Base-by-base conservation (phyloP, 1,140 invertebrate genomes). In the Drosophila malerkotliana region DNA sequence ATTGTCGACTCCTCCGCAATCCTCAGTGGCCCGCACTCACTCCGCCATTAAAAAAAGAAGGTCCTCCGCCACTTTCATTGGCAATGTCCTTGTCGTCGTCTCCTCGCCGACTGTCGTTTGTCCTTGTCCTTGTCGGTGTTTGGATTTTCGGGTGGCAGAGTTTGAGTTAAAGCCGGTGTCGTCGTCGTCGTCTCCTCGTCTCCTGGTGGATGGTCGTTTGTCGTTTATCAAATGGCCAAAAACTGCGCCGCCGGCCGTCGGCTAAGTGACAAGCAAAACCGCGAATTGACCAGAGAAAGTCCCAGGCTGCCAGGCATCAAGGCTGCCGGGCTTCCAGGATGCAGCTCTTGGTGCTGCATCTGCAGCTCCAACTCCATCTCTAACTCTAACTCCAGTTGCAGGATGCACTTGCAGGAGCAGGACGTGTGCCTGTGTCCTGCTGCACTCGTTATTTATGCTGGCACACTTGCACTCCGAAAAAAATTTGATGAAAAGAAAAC, bases 211-310 rank as follows among this genome's bases (percentile, higher is more conserved):
- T 72, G 26, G 26, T 28, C 83, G 67, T 87, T 78, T 76, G 82
- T 82, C 82, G 82, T 85, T 85, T 85, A 85, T 85, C 82, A 85
- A 87, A 85, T 87, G 74, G 78, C 82, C 82, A 87, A 82, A 37
- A 82, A 73, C 77, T 60, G 58, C 69, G 82, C 78, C 58, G 82
- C 58, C 58, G 81, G 79, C 67, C 79, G 85, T 85, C 82, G 82
- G 79, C 83, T 88, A 88, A 88, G 82, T 87, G 88, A 85, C 82
- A 85, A 87, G 82, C 87, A 90, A 90, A 90, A 90, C 87, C 87
- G 88, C 87, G 87, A 90, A 90, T 90, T 90, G 87, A 90, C 87
- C 87, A 90, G 79, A 90, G 81, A 85, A 84, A 84, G 81, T 84
- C 81, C 63, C 63, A 41, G 63, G 63, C 63, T 67, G 41, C 56